Evolutionary conservation across 1,140 invertebrate genomes (phyloP).

Genomic region (Centruroides sculpturatus): DNA sequence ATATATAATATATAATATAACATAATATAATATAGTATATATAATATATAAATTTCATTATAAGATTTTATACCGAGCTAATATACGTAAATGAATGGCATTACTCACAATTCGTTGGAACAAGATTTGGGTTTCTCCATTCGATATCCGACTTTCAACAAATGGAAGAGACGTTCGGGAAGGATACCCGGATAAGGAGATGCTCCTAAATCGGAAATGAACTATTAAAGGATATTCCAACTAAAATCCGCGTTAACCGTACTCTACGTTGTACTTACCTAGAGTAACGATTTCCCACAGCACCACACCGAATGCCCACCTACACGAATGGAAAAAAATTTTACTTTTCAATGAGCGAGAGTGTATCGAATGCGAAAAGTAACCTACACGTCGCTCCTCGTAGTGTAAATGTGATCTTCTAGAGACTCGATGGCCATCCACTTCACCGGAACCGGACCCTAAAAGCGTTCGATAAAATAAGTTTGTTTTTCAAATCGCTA

Average conservation of each 20-base stretch:
- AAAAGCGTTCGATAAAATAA: slow-evolving; percentile 37
- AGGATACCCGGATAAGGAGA: slow-evolving; percentile 68
- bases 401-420: slow-evolving; percentile 73
- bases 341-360: background rate
- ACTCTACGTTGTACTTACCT: slow-evolving; percentile 37
- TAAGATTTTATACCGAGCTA: background rate
- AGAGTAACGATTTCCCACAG: slow-evolving; percentile 80
- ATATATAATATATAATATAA: background rate
- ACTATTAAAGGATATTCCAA: no score
- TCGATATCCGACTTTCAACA: slow-evolving; percentile 59
- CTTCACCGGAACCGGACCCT: slow-evolving; percentile 87
- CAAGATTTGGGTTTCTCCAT: slow-evolving; percentile 73
- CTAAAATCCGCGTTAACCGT: no score
- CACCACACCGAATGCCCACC: slow-evolving; percentile 75
- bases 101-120: slow-evolving; percentile 54
- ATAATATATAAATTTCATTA: background rate
- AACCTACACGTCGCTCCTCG: slow-evolving; percentile 64
- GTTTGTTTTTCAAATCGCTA: no score
- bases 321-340: background rate
- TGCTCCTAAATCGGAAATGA: slow-evolving; percentile 25
- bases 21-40: no score
- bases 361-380: background rate
- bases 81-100: no score
- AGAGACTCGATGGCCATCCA: slow-evolving; percentile 99
- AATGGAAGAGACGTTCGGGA: slow-evolving; percentile 56